phyloP scores from a whole-genome alignment of 2,888 invertebrate genomes.

The Microctonus hyperodae region DNA sequence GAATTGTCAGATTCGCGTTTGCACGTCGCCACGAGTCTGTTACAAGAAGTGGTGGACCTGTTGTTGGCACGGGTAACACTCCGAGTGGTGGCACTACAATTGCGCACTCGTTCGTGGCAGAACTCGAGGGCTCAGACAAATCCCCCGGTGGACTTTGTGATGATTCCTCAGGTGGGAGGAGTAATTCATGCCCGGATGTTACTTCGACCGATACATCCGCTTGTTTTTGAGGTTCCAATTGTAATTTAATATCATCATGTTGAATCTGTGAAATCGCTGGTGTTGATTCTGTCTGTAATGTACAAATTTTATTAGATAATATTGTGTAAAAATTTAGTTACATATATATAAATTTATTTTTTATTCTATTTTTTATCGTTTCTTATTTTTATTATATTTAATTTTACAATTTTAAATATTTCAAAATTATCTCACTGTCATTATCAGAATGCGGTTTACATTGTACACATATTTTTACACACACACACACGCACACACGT shows the following conservation, averaged over 20 bases:
- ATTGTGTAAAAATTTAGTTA: no score
- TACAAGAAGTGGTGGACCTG: constrained; percentile 53
- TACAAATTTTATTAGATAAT: neutral
- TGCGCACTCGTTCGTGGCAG: constrained; percentile 27
- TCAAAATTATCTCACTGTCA: neutral
- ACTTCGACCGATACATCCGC: constrained; percentile 24
- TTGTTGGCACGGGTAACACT: constrained; percentile 39
- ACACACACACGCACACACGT: no score
- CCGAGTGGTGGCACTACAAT: constrained; percentile 40
- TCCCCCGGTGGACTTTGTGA: constrained; percentile 10
- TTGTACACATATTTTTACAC: no score
- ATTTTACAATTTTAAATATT: neutral
- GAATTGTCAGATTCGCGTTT: constrained; percentile 51
- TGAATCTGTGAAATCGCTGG: constrained; percentile 10
- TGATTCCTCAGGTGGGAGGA: constrained; percentile 25
- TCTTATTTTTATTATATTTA: neutral
- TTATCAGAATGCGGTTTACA: no score
- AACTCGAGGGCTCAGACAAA: constrained; percentile 20
- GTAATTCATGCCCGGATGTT: constrained; percentile 20
- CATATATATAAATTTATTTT: no score
- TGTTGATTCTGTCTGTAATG: neutral
- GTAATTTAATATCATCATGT: constrained; percentile 16
- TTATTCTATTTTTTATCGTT: neutral
- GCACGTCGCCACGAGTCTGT: constrained; percentile 63
- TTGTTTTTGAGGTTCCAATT: constrained; percentile 21